Conservation (phyloP, 2,888 invertebrate species). For the Megaustenia siamemsis region DNA sequence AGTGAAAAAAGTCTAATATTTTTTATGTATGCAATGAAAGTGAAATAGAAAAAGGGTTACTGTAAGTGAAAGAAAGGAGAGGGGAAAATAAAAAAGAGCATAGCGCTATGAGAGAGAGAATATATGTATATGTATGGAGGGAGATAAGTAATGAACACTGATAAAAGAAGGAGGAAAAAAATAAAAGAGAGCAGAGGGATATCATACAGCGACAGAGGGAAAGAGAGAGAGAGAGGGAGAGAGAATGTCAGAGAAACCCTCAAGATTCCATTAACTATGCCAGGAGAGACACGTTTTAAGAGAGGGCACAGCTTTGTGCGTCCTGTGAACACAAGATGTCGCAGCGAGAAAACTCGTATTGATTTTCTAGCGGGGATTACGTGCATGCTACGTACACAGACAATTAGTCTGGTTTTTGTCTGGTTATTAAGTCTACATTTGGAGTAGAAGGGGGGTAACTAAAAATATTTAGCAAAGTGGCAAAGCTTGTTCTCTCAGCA, state of each 20-base stretch:
- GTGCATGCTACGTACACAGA: not conserved
- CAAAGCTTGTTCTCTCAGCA: not conserved
- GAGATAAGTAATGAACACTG: too few species aligned
- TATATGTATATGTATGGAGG: too few species aligned
- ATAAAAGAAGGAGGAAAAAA: too few species aligned
- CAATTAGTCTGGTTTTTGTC: not conserved
- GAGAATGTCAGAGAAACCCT: too few species aligned
- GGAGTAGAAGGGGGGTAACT: not conserved
- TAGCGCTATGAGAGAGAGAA: too few species aligned
- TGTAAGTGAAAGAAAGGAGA: too few species aligned
- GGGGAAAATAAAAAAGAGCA: too few species aligned
- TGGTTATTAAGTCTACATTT: too few species aligned
- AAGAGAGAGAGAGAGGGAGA: conserved; percentile 18
- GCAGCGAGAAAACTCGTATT: not conserved
- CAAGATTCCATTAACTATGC: not conserved
- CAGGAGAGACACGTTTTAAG: not conserved
- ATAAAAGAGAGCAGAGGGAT: not conserved
- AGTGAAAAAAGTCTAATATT: too few species aligned
- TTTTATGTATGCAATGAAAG: too few species aligned
- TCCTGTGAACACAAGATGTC: not conserved
- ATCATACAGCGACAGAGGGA: conserved; percentile 13
- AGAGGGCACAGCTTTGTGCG: not conserved
- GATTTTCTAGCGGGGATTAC: not conserved
- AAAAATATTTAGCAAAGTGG: not conserved
- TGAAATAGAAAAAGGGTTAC: too few species aligned